Evolutionary conservation across 2,797 vertebrate genomes (phyloP).

Genomic region (Balearica regulorum): DNA sequence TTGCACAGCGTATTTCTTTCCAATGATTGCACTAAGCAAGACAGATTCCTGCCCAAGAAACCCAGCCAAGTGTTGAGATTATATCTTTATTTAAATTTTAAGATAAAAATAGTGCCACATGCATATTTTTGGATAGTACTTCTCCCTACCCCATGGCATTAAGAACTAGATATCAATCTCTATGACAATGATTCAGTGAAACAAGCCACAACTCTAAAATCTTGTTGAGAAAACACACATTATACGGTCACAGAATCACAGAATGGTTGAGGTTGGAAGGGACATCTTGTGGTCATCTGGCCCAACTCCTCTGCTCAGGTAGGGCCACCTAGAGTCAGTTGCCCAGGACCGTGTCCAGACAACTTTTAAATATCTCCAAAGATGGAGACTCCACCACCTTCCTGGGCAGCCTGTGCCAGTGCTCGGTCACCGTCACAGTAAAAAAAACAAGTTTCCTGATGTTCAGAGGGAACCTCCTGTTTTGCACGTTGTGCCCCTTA

Average conservation of each 20-base stretch:
- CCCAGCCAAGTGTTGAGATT: conserved; percentile 10
- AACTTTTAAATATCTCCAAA: not conserved
- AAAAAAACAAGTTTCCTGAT: not conserved
- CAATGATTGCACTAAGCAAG: not conserved
- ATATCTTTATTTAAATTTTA: conserved; percentile 37
- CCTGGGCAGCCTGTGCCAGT: not conserved
- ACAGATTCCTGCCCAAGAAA: not conserved
- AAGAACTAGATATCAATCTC: conserved; percentile 3
- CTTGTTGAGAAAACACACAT: not conserved
- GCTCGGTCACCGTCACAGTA: not conserved
- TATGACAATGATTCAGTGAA: not conserved
- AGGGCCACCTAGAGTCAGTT: not conserved
- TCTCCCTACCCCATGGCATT: not conserved
- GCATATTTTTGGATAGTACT: not conserved
- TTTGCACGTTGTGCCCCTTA: not conserved
- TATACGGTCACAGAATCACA: not conserved
- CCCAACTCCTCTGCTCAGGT: not conserved
- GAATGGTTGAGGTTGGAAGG: not conserved
- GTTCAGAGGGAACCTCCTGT: not conserved
- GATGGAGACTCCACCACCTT: not conserved
- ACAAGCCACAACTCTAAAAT: not conserved
- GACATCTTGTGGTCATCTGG: not conserved
- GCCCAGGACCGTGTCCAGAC: not conserved
- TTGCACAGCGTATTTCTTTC: conserved; percentile 25
- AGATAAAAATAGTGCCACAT: conserved; percentile 31